phyloP scores from a whole-genome alignment of 2,113 vertebrate species.

The Gallinago undulata region DNA sequence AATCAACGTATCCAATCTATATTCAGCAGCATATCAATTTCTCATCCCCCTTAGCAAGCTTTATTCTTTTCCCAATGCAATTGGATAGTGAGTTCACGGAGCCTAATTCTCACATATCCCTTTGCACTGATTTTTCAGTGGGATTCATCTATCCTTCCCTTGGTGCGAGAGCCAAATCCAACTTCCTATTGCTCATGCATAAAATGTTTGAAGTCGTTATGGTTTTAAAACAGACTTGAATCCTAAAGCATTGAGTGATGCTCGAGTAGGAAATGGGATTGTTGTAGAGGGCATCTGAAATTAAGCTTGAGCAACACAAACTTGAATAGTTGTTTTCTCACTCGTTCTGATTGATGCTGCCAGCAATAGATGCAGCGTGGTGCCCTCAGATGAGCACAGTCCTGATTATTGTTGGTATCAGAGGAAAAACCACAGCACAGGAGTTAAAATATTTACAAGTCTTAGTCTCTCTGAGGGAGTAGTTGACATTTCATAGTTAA shows the following conservation, averaged over 20 bases:
- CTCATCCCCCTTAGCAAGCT: background rate
- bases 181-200: background rate
- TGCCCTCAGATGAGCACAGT: background rate
- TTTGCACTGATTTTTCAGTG: background rate
- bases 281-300: background rate
- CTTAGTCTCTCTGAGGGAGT: background rate
- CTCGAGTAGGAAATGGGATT: background rate
- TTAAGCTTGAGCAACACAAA: background rate
- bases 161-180: background rate
- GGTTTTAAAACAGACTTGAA: background rate
- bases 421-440: background rate
- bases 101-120: background rate
- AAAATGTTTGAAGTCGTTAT: background rate
- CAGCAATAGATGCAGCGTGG: background rate
- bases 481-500: background rate
- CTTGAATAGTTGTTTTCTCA: background rate
- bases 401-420: background rate
- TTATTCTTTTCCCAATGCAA: background rate
- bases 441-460: slow-evolving; percentile 13
- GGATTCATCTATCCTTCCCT: background rate
- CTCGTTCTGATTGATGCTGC: background rate
- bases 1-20: slow-evolving; percentile 45
- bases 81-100: background rate
- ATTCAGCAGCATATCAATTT: background rate
- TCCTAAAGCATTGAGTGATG: background rate